Percentiles rank a stretch among this genome's conserved stretches.
Evolutionary conservation across 2,888 invertebrate genomes (phyloP).

Genomic region (Sphaerophoria taeniata): DNA sequence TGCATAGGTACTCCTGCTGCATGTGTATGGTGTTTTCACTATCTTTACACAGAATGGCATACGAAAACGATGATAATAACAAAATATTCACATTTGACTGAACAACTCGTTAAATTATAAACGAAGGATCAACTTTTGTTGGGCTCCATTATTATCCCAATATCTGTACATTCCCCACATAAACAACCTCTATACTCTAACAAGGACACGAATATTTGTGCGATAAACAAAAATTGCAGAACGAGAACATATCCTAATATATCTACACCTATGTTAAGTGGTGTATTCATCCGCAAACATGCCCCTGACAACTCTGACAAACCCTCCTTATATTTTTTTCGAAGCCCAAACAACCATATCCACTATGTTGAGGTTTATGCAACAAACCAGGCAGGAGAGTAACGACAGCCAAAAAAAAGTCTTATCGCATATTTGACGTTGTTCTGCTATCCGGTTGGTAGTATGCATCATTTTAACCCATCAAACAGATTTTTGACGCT

Average conservation of each 20-base stretch:
- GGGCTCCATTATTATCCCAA: constrained; percentile 39
- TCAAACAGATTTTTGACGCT: constrained; percentile 62
- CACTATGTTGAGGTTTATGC: constrained; percentile 7
- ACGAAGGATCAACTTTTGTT: constrained; percentile 48
- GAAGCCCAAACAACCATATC: constrained; percentile 11
- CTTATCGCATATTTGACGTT: constrained; percentile 68
- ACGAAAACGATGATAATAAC: constrained; percentile 49
- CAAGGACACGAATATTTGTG: constrained; percentile 21
- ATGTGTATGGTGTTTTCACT: constrained; percentile 47
- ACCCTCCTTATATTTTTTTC: background rate
- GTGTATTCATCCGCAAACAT: constrained; percentile 68
- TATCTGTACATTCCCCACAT: constrained; percentile 14
- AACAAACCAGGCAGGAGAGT: background rate
- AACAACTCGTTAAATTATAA: constrained; percentile 67
- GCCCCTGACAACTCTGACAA: constrained; percentile 2
- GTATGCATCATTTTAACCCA: constrained; percentile 55
- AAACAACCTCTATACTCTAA: constrained; percentile 2
- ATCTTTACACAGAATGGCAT: constrained; percentile 29
- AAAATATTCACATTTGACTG: constrained; percentile 67
- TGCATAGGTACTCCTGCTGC: background rate
- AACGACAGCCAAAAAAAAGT: constrained; percentile 52
- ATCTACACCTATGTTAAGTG: constrained; percentile 59
- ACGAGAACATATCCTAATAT: constrained; percentile 38
- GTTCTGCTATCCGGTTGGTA: constrained; percentile 41
- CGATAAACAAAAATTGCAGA: constrained; percentile 60